Conservation (phyloP, 1,140 invertebrate genomes). For the Brachionus manjavacas region DNA sequence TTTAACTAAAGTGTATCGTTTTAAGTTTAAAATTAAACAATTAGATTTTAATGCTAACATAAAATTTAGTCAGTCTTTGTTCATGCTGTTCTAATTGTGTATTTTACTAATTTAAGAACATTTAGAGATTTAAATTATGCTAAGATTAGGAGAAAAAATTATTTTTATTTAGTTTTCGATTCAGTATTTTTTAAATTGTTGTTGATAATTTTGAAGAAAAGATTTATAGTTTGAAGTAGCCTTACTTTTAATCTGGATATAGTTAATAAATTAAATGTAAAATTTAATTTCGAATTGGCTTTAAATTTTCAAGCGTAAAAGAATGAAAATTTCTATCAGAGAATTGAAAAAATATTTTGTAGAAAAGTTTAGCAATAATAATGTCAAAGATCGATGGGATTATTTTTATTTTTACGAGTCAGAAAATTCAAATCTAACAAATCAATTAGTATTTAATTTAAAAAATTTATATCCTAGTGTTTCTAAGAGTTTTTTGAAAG, state of each 20-base stretch:
- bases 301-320: neutral
- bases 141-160: neutral
- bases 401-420: neutral
- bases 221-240: no score
- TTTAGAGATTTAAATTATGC: neutral
- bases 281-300: neutral
- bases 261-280: neutral
- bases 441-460: neutral
- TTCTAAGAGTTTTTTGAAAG: neutral
- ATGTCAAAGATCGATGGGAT: neutral
- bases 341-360: constrained; percentile 3
- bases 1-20: no score
- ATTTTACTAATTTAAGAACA: neutral
- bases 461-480: neutral
- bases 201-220: no score
- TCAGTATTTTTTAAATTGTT: neutral
- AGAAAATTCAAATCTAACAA: neutral
- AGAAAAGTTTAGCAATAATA: neutral
- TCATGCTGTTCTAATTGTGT: neutral
- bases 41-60: no score
- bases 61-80: neutral
- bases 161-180: neutral
- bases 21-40: no score
- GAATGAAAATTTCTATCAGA: neutral
- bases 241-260: neutral